phyloP scores from a whole-genome alignment of 1,140 invertebrate genomes.

The Antheraea pernyi region DNA sequence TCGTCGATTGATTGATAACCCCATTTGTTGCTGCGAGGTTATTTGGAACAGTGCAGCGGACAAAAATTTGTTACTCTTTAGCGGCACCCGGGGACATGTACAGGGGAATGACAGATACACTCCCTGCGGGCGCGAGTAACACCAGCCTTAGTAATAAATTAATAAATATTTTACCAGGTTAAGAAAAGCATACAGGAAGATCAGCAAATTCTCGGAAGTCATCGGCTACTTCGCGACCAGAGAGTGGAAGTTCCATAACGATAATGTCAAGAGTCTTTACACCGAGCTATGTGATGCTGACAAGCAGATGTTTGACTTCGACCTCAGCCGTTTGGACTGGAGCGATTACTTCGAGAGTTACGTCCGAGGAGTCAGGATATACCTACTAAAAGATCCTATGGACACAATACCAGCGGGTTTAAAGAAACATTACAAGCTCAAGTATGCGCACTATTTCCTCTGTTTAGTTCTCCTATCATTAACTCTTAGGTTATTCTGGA shows the following conservation, averaged over 20 bases:
- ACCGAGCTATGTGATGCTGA: constrained; percentile 78
- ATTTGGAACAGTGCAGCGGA: too few relatives aligned
- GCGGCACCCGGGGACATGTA: too few relatives aligned
- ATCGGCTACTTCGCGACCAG: constrained; percentile 86
- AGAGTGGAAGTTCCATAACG: constrained; percentile 86
- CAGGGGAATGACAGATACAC: too few relatives aligned
- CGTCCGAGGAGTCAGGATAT: constrained; percentile 79
- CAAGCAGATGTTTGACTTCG: constrained; percentile 80
- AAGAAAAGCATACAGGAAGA: constrained; percentile 86
- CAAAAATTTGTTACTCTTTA: too few relatives aligned
- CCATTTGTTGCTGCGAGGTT: too few relatives aligned
- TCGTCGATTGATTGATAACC: too few relatives aligned
- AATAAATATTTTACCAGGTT: constrained; percentile 76
- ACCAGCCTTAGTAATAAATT: background rate
- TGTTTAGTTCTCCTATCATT: constrained; percentile 28
- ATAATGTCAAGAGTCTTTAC: constrained; percentile 80
- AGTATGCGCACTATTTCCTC: constrained; percentile 39
- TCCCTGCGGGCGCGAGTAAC: background rate
- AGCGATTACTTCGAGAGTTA: constrained; percentile 80
- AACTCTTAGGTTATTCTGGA: constrained; percentile 30
- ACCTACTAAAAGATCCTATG: constrained; percentile 82
- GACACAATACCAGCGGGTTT: constrained; percentile 63
- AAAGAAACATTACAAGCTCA: constrained; percentile 41
- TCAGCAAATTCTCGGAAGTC: constrained; percentile 85
- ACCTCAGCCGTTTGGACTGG: constrained; percentile 81